Evolutionary conservation across 2,888 invertebrate genomes (phyloP).

Genomic region (Agrilus biguttatus): DNA sequence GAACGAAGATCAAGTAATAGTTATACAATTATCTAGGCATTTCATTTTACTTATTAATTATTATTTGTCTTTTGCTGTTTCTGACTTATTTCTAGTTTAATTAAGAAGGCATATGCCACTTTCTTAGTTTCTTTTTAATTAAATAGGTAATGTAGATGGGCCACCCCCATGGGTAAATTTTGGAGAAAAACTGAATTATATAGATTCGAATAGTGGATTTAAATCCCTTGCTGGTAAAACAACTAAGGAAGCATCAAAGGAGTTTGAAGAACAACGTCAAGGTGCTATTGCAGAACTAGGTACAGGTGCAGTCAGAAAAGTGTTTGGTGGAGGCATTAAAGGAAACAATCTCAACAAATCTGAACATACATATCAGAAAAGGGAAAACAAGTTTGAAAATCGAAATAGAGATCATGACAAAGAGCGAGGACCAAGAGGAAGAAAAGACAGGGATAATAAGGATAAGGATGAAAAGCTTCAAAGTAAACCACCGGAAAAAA

Average conservation of each 20-base stretch:
- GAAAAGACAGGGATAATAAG: conserved; percentile 9
- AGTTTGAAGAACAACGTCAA: conserved; percentile 79
- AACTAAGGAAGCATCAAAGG: conserved; percentile 48
- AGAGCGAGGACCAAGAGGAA: conserved; percentile 7
- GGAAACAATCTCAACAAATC: conserved; percentile 3
- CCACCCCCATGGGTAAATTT: conserved; percentile 89
- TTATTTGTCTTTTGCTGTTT: no score
- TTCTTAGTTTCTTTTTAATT: no score
- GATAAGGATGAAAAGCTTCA: conserved; percentile 33
- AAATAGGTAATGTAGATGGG: conserved; percentile 51
- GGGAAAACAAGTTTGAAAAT: conserved; percentile 3
- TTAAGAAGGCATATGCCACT: no score
- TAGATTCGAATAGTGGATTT: conserved; percentile 45
- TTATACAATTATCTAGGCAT: no score
- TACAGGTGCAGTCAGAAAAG: conserved; percentile 41
- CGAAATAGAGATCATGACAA: conserved; percentile 27
- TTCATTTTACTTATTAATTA: no score
- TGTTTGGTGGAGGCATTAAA: conserved; percentile 35
- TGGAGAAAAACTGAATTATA: conserved; percentile 57
- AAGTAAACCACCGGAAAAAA: conserved; percentile 63
- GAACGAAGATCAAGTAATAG: conserved; percentile 3
- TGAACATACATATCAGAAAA: conserved; percentile 1
- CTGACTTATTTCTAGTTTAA: no score
- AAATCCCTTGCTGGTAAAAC: conserved; percentile 49
- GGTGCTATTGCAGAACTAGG: conserved; percentile 83